Evolutionary conservation across 1,140 invertebrate species (phyloP), one percentile per base, ranked within the genome.

Genomic region (Bombus terrestris): DNA sequence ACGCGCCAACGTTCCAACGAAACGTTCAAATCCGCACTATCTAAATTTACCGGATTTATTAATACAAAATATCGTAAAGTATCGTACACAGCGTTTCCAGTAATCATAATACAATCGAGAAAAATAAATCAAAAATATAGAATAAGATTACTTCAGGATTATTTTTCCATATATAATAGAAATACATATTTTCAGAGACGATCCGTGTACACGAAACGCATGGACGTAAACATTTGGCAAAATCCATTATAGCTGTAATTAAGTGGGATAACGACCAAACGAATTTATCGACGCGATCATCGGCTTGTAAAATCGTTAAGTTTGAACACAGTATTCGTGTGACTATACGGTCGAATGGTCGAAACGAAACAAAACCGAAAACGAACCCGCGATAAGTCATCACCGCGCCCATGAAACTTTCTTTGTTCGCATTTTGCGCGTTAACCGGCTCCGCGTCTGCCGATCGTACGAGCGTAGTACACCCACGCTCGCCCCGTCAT

Each of bases 401-500:
- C 80, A 81, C 83, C 78, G 83, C 78, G 68, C 83, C 78, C 83
- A 81, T 81, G 83, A 73, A 74, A 66, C 77, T 81, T 53, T 85
- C 83, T 85, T 81, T 81, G 43, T 85, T 68, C 78, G 47, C 57
- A 35, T 81, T 85, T 71, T 32, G 22, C 64, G 18, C 18, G 53
- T 43, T 37, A 66, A 73, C 83, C 77, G 41, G 78, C 78, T 13
- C 12, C 66, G 68, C 25, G 62, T 57, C 18, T 57, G 43, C 10
- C 43, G 35, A 53, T 81, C 78, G 57, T 64, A 53, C 83, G 69
- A 79, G 83, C 43, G 71, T 84, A 81, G 83, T 59, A 74, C 78
- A 39, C 84, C 78, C 71, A 81, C 84, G 59, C 43, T 12, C 25
- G 43, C 8, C 76, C 39, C 43, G 77, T 81, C 77, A 41, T 57